Evolutionary conservation across 2,888 invertebrate species (phyloP).

Genomic region (Cantharis nigra): DNA sequence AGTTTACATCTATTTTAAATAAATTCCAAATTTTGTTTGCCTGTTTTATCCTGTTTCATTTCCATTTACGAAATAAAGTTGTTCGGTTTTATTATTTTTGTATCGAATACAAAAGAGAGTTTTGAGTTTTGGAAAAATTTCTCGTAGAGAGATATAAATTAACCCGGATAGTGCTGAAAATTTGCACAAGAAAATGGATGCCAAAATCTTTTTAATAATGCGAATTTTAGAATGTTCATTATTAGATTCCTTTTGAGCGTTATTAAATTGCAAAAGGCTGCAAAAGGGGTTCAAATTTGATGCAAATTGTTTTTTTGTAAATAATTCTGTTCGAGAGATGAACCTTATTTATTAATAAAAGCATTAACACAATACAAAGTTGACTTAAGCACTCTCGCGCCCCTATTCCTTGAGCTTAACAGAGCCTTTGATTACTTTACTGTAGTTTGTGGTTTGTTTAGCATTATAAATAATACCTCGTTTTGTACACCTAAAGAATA

Average conservation of each 20-base stretch:
- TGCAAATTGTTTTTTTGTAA: conserved; percentile 1
- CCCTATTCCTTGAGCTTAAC: conserved; percentile 21
- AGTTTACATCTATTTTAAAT: neutral
- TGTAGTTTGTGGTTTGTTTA: conserved; percentile 21
- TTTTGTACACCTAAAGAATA: conserved; percentile 3
- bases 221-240: conserved; percentile 29
- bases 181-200: conserved; percentile 12
- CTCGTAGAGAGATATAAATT: neutral
- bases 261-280: conserved; percentile 26
- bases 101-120: neutral
- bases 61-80: neutral
- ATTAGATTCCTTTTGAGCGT: conserved; percentile 30
- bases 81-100: neutral
- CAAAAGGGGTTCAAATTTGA: conserved; percentile 9
- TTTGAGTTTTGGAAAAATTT: neutral
- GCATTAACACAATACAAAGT: conserved; percentile 8
- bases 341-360: conserved; percentile 11
- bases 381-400: conserved; percentile 11
- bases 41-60: neutral
- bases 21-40: neutral
- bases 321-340: neutral
- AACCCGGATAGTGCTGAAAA: conserved; percentile 1
- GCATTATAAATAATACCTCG: conserved; percentile 9
- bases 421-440: conserved; percentile 17
- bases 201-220: conserved; percentile 24